A percentile compares a stretch with the other conserved stretches of the same genome.
These are phyloP conservation scores for Spilarctia lutea DNA, from an alignment of 2,888 invertebrate genomes.

Conservation along the genomic window DNA sequence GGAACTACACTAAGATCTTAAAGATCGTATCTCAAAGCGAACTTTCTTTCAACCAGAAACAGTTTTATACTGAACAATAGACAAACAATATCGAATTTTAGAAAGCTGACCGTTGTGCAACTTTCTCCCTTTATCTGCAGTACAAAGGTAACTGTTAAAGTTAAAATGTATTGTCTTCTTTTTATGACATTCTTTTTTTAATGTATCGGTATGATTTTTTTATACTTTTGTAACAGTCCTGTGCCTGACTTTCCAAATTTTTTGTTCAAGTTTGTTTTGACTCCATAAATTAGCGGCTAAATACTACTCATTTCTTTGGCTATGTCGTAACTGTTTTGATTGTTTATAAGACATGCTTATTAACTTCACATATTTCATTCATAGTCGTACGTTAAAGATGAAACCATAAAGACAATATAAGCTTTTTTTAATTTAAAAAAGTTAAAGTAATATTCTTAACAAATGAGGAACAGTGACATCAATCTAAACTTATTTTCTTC, in stretches of 20 bases:
- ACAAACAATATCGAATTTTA: slow-evolving; percentile 77
- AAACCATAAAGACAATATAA: not conserved
- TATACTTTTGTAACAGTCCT: slow-evolving; percentile 51
- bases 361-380: slow-evolving; percentile 30
- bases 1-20: slow-evolving; percentile 13
- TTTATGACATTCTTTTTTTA: slow-evolving; percentile 65
- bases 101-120: slow-evolving; percentile 83
- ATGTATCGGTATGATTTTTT: slow-evolving; percentile 52
- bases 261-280: slow-evolving; percentile 63
- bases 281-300: slow-evolving; percentile 48
- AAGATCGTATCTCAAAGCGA: slow-evolving; percentile 49
- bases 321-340: slow-evolving; percentile 42
- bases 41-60: slow-evolving; percentile 56
- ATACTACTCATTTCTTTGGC: slow-evolving; percentile 45
- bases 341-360: slow-evolving; percentile 44
- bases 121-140: slow-evolving; percentile 82
- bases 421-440: not conserved
- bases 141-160: slow-evolving; percentile 77
- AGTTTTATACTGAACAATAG: slow-evolving; percentile 63
- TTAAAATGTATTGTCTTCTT: slow-evolving; percentile 68
- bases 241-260: slow-evolving; percentile 61
- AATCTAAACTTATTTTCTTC: not conserved
- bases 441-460: not conserved
- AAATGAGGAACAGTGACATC: not conserved
- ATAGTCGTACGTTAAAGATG: not conserved